phyloP scores from a whole-genome alignment of 2,888 invertebrate species.

The Strigamia crassipes region DNA sequence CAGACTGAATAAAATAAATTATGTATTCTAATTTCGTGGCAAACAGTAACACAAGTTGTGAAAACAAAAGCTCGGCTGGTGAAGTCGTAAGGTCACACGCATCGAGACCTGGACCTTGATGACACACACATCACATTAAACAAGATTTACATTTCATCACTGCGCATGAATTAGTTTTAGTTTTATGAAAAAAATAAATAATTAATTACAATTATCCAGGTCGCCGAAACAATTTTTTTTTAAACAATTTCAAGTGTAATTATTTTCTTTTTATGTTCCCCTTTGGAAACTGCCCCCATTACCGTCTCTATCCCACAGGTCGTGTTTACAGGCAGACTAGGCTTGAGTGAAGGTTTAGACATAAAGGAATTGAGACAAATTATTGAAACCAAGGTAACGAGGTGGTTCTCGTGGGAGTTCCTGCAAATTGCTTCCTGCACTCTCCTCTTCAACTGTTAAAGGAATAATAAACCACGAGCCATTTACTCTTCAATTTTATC shows the following conservation, averaged over 20 bases:
- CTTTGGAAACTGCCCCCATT: not conserved
- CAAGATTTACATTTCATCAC: no score
- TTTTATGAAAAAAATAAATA: no score
- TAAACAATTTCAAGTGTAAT: no score
- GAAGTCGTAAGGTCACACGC: no score
- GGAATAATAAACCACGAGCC: not conserved
- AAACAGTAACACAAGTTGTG: no score
- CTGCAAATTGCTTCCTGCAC: conserved; percentile 29
- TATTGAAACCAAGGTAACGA: conserved; percentile 31
- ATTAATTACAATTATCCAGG: not conserved
- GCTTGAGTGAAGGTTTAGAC: not conserved
- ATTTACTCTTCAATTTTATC: not conserved
- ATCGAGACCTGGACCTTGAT: no score
- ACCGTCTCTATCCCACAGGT: not conserved
- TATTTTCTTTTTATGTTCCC: not conserved
- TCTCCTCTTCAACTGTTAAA: not conserved
- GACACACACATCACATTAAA: no score
- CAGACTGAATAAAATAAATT: not conserved
- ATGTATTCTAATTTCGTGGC: not conserved
- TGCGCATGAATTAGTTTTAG: no score
- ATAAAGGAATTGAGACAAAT: conserved; percentile 37
- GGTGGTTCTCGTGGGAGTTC: conserved; percentile 4
- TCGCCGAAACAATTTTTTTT: not conserved
- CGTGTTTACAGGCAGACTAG: not conserved
- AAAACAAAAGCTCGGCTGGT: no score